Base-by-base conservation (phyloP, 2,797 vertebrate genomes). In the Nannoperca obscura region DNA sequence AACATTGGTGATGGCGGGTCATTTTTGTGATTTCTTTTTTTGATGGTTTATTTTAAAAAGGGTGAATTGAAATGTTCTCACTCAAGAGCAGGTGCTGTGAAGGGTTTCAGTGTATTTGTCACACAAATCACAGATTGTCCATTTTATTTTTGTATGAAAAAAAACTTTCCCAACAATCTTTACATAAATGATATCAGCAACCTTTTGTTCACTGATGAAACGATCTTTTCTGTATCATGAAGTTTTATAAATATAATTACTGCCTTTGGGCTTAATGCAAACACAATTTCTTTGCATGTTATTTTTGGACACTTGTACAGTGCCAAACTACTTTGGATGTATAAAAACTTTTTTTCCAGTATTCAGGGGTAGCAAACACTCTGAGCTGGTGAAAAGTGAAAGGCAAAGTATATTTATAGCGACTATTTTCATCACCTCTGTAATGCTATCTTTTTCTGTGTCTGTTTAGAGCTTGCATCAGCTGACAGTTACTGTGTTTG, bases 71-170 rank as follows among this genome's bases (percentile, higher is more conserved):
- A 53, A 84, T 46, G 80, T 87, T 81, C 71, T 83, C 85, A 86
- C 85, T 82, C 40, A 22, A 85, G 71, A 81, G 68, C 68, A 61
- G 73, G 76, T 76, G 74, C 74, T 64, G 83, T 86, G 82, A 78
- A 86, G 76, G 71, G 72, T 83, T 87, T 90, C 82, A 62, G 57
- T 73, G 71, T 81, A 67, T 81, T 78, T 69, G 58, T 83, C 88
- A 80, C 88, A 88, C 65, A 65, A 71, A 34, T 78, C 86, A 89
- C 91, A 90, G 61, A 89, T 76, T 82, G 63, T 82, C 71, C 76
- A 66, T 76, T 93, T 90, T 94, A 92, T 93, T 92, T 93, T 92
- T 93, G 79, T 93, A 93, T 89, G 81, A n/a, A 76, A 88, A 84
- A 79, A 83, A 76, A 80, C 81, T 72, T 82, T 85, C 84, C 81